phyloP scores from a whole-genome alignment of 2,797 vertebrate genomes.

The Sus cebifrons region DNA sequence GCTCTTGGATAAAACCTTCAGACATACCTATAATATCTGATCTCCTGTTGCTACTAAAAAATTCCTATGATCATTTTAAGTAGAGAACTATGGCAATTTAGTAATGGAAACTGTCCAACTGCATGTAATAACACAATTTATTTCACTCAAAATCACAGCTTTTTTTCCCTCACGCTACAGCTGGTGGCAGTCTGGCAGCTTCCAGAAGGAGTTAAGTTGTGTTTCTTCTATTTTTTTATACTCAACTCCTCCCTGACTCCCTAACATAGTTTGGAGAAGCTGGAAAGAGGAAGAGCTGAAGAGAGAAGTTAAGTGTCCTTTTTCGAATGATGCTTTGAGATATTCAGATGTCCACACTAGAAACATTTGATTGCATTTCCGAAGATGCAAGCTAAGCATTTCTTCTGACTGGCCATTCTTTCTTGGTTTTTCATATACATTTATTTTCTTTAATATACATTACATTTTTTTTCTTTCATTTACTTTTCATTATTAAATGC shows the following conservation, averaged over 20 bases:
- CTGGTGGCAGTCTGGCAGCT: not conserved
- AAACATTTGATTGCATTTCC: not conserved
- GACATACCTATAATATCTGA: not conserved
- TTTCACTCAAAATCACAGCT: not conserved
- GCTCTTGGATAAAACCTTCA: not conserved
- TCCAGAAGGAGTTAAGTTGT: too few relatives aligned
- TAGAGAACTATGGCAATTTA: not conserved
- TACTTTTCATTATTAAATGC: not conserved
- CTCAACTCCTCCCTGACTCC: not conserved
- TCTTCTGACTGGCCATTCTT: not conserved
- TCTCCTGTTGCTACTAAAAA: not conserved
- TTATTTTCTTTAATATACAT: constrained; percentile 7
- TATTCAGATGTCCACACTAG: not conserved
- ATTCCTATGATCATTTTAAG: not conserved
- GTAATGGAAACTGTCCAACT: not conserved
- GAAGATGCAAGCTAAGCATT: not conserved
- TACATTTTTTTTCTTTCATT: not conserved
- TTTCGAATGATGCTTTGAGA: not conserved
- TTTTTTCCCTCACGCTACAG: not conserved
- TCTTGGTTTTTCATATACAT: not conserved
- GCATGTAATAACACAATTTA: not conserved
- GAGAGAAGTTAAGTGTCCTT: not conserved
- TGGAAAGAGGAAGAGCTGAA: not conserved
- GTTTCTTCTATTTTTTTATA: not conserved
- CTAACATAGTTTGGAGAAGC: not conserved